Conservation (phyloP, 2,888 invertebrate genomes). For the Steinernema carpocapsae region DNA sequence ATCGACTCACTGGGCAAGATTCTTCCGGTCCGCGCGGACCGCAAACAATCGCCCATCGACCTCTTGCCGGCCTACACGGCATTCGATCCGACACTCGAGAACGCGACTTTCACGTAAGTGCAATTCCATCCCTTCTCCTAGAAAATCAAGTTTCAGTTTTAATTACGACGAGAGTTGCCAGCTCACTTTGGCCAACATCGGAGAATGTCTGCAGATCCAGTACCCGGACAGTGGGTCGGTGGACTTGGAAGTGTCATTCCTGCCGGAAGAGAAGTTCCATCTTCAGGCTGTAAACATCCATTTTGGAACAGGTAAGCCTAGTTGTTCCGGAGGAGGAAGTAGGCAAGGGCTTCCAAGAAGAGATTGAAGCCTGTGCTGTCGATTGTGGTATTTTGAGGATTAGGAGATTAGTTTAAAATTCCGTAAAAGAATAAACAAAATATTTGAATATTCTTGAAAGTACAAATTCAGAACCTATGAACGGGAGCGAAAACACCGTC, state of each 20-base stretch:
- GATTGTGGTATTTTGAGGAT: too few relatives aligned
- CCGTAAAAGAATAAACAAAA: too few relatives aligned
- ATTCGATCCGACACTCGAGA: constrained; percentile 64
- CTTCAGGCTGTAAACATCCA: constrained; percentile 64
- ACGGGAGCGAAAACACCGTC: constrained; percentile 68
- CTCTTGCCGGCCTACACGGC: constrained; percentile 65
- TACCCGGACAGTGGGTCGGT: constrained; percentile 45
- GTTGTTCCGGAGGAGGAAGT: too few relatives aligned
- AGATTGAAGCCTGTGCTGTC: too few relatives aligned
- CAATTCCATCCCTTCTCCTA: constrained; percentile 3
- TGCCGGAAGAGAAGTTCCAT: constrained; percentile 66
- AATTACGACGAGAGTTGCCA: constrained; percentile 63
- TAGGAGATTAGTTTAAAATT: too few relatives aligned
- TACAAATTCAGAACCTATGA: constrained; percentile 67
- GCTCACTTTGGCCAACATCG: constrained; percentile 58
- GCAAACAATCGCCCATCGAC: constrained; percentile 67
- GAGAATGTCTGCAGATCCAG: constrained; percentile 50
- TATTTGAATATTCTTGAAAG: too few relatives aligned
- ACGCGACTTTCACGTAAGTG: constrained; percentile 57
- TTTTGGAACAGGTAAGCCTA: constrained; percentile 58
- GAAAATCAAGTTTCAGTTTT: constrained; percentile 50
- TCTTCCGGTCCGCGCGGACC: constrained; percentile 57
- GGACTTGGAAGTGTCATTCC: constrained; percentile 56
- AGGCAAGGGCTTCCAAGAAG: too few relatives aligned
- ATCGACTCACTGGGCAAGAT: constrained; percentile 64